Evolutionary conservation across 2,113 vertebrate species (phyloP).

Genomic region (Phylloscopus whistleri): DNA sequence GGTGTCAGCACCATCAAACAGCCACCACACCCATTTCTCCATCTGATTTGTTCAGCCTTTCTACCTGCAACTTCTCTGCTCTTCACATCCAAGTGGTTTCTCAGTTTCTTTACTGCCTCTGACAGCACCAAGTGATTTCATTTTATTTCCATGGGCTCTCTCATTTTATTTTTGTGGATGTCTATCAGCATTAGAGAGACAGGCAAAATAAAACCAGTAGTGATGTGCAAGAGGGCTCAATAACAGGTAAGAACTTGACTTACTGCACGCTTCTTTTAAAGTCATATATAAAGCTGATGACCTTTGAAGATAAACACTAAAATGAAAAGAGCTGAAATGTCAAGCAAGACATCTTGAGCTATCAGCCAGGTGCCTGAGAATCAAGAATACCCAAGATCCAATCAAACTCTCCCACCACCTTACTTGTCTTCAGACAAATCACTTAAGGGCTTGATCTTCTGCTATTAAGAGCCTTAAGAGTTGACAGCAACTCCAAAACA

Average conservation of each 20-base stretch:
- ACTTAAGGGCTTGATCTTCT: constrained; percentile 28
- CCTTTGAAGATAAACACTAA: constrained; percentile 28
- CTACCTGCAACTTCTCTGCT: neutral
- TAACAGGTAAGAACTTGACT: neutral
- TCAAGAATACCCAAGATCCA: constrained; percentile 8
- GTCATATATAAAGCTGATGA: neutral
- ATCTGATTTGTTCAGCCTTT: neutral
- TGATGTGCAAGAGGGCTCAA: neutral
- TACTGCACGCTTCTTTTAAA: neutral
- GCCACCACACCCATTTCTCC: neutral
- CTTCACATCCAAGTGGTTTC: neutral
- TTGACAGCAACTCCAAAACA: constrained; percentile 1
- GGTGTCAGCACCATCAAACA: neutral
- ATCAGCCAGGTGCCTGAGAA: constrained; percentile 34
- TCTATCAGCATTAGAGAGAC: neutral
- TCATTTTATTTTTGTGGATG: neutral
- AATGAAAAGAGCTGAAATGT: constrained; percentile 44
- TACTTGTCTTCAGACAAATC: constrained; percentile 21
- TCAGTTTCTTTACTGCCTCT: neutral
- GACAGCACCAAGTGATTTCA: neutral
- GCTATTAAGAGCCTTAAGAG: constrained; percentile 11
- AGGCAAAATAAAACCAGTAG: neutral
- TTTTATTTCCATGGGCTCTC: neutral
- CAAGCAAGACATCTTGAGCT: constrained; percentile 51
- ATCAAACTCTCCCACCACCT: constrained; percentile 6